Conservation (phyloP, 2,888 invertebrate genomes). For the Ferdinandea cuprea region DNA sequence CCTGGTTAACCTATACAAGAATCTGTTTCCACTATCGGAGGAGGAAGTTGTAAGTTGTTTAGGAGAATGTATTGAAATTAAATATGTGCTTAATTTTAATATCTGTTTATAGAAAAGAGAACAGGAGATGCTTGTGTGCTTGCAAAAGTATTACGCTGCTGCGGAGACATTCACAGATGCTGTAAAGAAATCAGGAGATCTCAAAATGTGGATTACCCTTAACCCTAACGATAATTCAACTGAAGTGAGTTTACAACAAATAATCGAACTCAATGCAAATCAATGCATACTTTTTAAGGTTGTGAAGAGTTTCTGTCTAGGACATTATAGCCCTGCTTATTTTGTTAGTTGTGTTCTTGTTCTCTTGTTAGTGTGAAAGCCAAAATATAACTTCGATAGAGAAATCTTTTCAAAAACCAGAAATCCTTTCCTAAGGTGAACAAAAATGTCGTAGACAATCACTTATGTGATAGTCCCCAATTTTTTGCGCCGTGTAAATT, state of each 20-base stretch:
- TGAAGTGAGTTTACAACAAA: conserved; percentile 83
- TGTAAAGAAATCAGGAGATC: conserved; percentile 89
- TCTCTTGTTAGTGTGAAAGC: too few species aligned
- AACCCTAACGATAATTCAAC: conserved; percentile 86
- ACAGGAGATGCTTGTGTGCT: conserved; percentile 89
- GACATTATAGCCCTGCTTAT: too few species aligned
- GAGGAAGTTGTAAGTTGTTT: conserved; percentile 86
- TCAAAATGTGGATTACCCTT: conserved; percentile 89
- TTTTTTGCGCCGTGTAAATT: too few species aligned
- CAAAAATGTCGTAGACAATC: too few species aligned
- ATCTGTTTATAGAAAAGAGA: conserved; percentile 84
- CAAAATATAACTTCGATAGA: too few species aligned
- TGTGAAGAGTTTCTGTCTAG: too few species aligned
- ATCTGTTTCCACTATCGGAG: conserved; percentile 91
- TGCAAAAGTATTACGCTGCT: conserved; percentile 88
- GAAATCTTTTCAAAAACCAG: too few species aligned
- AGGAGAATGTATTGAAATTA: neutral
- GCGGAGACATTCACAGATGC: conserved; percentile 85
- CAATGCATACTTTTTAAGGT: too few species aligned
- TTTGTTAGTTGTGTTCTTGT: too few species aligned
- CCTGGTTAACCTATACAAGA: conserved; percentile 89
- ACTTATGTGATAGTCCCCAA: too few species aligned
- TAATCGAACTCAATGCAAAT: conserved; percentile 87
- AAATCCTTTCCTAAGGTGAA: too few species aligned
- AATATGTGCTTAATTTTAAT: neutral